Percentiles rank a stretch among this genome's conserved stretches.
Evolutionary conservation across 1,140 invertebrate genomes (phyloP).

Genomic region (Pectinophora gossypiella): DNA sequence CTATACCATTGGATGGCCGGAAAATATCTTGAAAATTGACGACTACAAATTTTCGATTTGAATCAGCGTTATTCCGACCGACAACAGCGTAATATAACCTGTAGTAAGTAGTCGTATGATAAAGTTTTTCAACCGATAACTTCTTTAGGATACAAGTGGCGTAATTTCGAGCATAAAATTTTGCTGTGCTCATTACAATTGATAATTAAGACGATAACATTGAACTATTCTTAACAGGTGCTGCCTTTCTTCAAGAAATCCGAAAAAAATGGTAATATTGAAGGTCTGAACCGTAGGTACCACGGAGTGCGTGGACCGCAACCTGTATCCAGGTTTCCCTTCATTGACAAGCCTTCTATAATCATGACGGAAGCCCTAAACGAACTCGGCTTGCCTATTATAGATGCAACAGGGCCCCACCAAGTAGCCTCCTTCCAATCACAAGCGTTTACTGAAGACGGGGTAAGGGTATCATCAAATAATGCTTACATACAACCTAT

Average conservation of each 20-base stretch:
- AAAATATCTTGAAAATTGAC: no score
- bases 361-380: conserved; percentile 74
- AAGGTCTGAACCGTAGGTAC: conserved; percentile 58
- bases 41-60: no score
- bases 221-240: background rate
- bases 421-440: conserved; percentile 75
- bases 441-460: conserved; percentile 75
- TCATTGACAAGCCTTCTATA: conserved; percentile 72
- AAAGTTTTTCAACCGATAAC: no score
- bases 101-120: no score
- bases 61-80: no score
- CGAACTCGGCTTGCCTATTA: conserved; percentile 70
- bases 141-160: no score
- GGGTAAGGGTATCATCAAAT: conserved; percentile 81
- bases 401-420: conserved; percentile 70
- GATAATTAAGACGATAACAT: no score
- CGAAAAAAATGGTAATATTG: conserved; percentile 77
- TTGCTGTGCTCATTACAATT: no score
- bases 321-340: conserved; percentile 76
- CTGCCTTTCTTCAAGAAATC: conserved; percentile 22
- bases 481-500: conserved; percentile 82
- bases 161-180: no score
- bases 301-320: conserved; percentile 76
- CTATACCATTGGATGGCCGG: no score
- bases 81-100: no score